Conservation (phyloP, 2,797 vertebrate genomes). For the Pyrocephalus nanus region DNA sequence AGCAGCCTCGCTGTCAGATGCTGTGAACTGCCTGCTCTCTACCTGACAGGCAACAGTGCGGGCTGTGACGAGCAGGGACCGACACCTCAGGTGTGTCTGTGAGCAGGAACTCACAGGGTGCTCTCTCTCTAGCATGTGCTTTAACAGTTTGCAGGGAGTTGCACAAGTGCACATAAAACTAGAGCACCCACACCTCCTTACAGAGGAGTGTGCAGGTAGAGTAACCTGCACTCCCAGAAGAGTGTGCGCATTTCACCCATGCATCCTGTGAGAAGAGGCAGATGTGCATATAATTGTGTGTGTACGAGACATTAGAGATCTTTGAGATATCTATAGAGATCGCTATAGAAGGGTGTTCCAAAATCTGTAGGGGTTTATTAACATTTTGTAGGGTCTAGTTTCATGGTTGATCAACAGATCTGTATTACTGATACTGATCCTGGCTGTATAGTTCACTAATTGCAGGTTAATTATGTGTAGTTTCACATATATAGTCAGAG, state of each 20-base stretch:
- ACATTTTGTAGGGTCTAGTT: neutral
- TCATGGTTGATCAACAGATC: neutral
- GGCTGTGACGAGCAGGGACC: neutral
- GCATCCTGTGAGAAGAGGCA: neutral
- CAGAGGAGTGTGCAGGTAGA: neutral
- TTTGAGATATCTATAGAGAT: neutral
- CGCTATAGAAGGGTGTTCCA: neutral
- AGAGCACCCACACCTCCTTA: neutral
- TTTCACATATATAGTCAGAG: neutral
- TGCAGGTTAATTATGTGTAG: neutral
- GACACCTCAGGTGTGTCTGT: neutral
- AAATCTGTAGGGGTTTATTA: neutral
- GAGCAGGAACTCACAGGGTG: rapidly evolving
- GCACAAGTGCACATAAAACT: neutral
- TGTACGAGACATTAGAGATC: neutral
- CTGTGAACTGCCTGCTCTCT: neutral
- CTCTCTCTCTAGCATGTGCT: neutral
- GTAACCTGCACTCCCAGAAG: neutral
- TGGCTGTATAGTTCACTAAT: neutral
- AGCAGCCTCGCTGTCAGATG: rapidly evolving
- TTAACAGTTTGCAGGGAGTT: neutral
- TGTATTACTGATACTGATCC: neutral
- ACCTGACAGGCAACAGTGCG: rapidly evolving
- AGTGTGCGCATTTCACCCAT: neutral
- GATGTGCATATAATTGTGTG: neutral